Evolutionary conservation across 1,140 invertebrate genomes (phyloP), one percentile per base, ranked within the genome.

Genomic region (Sitobion miscanthi): DNA sequence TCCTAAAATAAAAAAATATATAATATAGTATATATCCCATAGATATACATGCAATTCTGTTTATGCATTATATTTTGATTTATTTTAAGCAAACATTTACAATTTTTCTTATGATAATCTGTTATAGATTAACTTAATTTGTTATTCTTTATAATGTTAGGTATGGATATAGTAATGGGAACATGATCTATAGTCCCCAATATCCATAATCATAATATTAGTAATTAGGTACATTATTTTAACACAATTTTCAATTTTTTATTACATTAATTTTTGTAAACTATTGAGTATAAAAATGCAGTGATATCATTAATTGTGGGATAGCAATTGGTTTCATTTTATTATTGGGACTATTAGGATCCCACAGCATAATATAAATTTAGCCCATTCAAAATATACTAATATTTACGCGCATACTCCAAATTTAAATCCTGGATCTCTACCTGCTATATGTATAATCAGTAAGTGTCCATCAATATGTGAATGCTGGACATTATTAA

Each of bases 31-130:
- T 42, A 42, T 85, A 42, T 42, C 8, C 42, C 45, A 85, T 42
- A 45, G 21, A 42, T 25, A 17, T 87, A 87, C 1, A 88, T 77
- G 14, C 30, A 77, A 77, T 77, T 77, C 30, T 77, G 0, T 77
- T 77, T n/a, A 77, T 77, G 62, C 30, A 77, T 77, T 57, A 57
- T 89, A 38, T 54, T 38, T 89, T 89, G 30, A 87, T 88, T 88
- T 88, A 88, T 30, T 87, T 87, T 2, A 11, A 85, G 8, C 7
- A 9, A 20, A 85, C 21, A 20, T 47, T 49, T 49, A 23, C 42
- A 21, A 38, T 88, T 49, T 52, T 49, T 85, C 21, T 87, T 88
- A 88, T 21, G 23, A 45, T 45, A 35, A n/a, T 8, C 5, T 49
- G 14, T 49, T 30, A 42, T 45, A 45, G 7, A 45, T 85, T 85